A percentile compares a stretch with the other conserved stretches of the same genome.
Conservation (phyloP, 2,113 vertebrate species). For the Zapornia atra region DNA sequence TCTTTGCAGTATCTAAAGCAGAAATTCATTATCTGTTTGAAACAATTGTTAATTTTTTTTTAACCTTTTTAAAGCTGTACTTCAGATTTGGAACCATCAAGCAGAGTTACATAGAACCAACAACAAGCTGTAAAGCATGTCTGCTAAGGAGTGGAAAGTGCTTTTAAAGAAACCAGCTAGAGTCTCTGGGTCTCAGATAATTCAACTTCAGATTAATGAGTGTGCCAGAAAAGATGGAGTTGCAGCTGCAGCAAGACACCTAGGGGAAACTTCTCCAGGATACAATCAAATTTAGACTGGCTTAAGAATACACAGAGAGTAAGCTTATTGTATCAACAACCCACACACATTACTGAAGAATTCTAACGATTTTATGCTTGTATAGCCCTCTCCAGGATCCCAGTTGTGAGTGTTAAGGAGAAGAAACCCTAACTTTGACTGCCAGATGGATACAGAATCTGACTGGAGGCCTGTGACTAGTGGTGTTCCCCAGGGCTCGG, state of each 20-base stretch:
- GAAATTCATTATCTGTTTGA: neutral
- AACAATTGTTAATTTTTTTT: neutral
- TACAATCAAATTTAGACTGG: neutral
- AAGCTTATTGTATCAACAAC: neutral
- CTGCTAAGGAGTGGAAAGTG: neutral
- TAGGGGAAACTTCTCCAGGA: neutral
- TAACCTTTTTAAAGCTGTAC: neutral
- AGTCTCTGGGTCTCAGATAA: neutral
- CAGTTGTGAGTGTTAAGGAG: neutral
- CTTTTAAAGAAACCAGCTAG: neutral
- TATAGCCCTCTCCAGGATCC: neutral
- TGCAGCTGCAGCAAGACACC: neutral
- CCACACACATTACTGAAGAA: neutral
- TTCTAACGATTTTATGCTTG: neutral
- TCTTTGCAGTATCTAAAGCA: neutral
- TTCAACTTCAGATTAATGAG: neutral
- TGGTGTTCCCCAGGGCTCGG: too few species aligned
- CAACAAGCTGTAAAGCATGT: neutral
- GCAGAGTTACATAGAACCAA: neutral
- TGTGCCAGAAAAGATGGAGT: neutral
- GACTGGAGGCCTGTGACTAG: too few species aligned
- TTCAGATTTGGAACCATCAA: neutral
- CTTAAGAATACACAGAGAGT: neutral
- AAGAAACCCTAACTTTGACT: neutral
- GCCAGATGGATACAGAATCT: neutral